Conservation (phyloP, 2,797 vertebrate genomes). For the Lacerta bilineata region DNA sequence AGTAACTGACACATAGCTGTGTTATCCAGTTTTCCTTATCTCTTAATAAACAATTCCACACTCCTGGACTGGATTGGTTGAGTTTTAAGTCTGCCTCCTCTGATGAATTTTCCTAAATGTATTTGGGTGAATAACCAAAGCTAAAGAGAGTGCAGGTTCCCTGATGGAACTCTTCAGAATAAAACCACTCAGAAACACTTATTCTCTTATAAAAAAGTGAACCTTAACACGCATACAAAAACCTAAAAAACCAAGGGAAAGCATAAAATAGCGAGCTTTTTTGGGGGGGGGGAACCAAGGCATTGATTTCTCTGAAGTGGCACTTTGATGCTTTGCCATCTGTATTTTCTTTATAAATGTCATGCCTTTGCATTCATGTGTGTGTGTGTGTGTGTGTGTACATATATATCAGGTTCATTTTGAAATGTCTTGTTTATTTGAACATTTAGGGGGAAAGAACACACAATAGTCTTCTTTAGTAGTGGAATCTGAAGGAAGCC, state of each 20-base stretch:
- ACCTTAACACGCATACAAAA: not conserved
- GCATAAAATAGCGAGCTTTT: not conserved
- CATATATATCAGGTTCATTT: too few species aligned
- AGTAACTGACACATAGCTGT: constrained; percentile 14
- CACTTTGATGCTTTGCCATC: not conserved
- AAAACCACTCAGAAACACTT: not conserved
- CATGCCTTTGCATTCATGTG: not conserved
- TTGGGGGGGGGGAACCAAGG: not conserved
- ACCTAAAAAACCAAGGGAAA: not conserved
- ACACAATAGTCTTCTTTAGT: not conserved
- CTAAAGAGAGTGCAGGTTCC: not conserved
- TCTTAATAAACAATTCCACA: constrained; percentile 43
- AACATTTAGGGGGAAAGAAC: not conserved
- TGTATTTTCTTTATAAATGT: not conserved
- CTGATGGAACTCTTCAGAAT: not conserved
- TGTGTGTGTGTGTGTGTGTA: too few species aligned
- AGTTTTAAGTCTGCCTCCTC: not conserved
- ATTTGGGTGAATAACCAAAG: constrained; percentile 4
- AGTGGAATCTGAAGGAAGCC: not conserved
- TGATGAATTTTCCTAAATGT: not conserved
- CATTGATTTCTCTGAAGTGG: not conserved
- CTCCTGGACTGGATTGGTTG: not conserved
- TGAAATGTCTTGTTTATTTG: not conserved
- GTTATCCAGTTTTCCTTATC: not conserved
- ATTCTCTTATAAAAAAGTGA: not conserved